These are phyloP conservation scores for Psilanteris sp. DNA, from an alignment of 1,140 invertebrate genomes.

Conservation along the genomic window DNA sequence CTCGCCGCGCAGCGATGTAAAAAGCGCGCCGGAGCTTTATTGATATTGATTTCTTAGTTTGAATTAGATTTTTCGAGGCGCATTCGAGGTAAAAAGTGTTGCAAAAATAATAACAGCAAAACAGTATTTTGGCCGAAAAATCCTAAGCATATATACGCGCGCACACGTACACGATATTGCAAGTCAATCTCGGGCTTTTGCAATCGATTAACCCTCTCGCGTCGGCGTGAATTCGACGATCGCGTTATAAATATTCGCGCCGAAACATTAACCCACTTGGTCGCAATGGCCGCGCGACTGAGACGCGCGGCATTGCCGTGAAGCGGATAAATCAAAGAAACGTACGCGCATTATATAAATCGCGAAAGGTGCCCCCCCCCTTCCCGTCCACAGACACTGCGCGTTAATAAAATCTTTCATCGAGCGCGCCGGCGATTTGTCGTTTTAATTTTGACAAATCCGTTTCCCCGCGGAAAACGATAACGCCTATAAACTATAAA, in stretches of 20 bases:
- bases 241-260: too few species aligned
- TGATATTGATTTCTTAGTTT: slow-evolving; percentile 34
- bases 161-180: too few species aligned
- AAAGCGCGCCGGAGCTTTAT: slow-evolving; percentile 21
- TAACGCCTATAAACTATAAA: slow-evolving; percentile 62
- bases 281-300: slow-evolving; percentile 17
- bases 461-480: slow-evolving; percentile 57
- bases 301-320: slow-evolving; percentile 55
- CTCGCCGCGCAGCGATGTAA: slow-evolving; percentile 15
- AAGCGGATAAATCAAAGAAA: slow-evolving; percentile 59
- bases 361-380: slow-evolving; percentile 24
- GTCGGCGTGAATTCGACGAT: too few species aligned
- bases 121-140: too few species aligned
- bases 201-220: too few species aligned
- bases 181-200: too few species aligned
- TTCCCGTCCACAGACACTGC: slow-evolving; percentile 46
- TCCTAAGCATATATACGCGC: too few species aligned
- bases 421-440: slow-evolving; percentile 52
- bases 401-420: slow-evolving; percentile 63
- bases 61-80: slow-evolving; percentile 28
- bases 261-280: slow-evolving; percentile 20
- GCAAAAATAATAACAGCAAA: too few species aligned
- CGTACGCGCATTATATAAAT: too few species aligned
- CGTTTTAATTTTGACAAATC: slow-evolving; percentile 60
- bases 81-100: slow-evolving; percentile 17